phyloP scores from a whole-genome alignment of 2,888 invertebrate genomes.

The Brachypalpus laphriformis region DNA sequence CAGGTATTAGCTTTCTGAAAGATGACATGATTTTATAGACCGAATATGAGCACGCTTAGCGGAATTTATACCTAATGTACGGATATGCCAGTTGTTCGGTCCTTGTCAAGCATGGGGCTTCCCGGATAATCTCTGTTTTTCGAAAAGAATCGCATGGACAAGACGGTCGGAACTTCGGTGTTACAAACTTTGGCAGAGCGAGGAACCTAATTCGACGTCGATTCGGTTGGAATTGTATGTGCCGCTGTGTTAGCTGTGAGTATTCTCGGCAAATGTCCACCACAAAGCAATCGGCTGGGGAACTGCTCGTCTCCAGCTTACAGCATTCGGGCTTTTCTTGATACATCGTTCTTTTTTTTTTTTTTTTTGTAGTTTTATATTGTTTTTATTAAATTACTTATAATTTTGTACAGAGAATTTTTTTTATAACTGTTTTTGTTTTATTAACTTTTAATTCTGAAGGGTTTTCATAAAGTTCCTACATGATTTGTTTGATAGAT shows the following conservation, averaged over 20 bases:
- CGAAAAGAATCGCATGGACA: not conserved
- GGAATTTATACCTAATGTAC: conserved; percentile 73
- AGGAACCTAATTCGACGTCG: conserved; percentile 26
- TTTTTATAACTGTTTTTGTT: not conserved
- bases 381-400: not conserved
- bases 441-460: not conserved
- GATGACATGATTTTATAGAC: not conserved
- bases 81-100: conserved; percentile 80
- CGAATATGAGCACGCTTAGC: no score
- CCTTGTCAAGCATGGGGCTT: conserved; percentile 76
- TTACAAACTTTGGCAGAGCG: conserved; percentile 26
- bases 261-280: conserved; percentile 24
- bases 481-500: not conserved
- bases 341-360: not conserved
- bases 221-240: conserved; percentile 17
- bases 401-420: conserved; percentile 12
- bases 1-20: conserved; percentile 26
- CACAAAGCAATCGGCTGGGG: not conserved
- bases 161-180: not conserved
- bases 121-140: conserved; percentile 49
- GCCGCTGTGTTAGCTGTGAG: not conserved
- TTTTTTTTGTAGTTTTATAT: no score
- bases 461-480: not conserved
- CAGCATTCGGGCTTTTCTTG: not conserved
- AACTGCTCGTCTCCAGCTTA: not conserved